A percentile compares a stretch with the other conserved stretches of the same genome.
Evolutionary conservation across 2,888 invertebrate species (phyloP).

Genomic region (Pecten maximus): DNA sequence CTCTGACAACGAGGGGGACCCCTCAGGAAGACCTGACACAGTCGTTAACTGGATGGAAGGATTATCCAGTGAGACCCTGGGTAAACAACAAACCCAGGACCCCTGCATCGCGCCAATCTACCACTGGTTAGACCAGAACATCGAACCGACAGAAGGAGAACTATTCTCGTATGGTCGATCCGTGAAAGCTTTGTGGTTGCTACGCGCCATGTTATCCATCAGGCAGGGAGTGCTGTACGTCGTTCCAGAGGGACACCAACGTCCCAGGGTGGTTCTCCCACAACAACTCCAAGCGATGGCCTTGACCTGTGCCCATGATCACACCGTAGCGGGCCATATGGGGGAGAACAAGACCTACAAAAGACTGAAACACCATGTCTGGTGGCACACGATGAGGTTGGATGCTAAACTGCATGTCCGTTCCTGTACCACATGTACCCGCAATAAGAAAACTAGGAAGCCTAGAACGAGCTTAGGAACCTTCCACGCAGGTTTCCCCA

Average conservation of each 20-base stretch:
- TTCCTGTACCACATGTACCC: conserved; percentile 42
- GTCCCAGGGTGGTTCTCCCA: no score
- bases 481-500: conserved; percentile 90
- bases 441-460: conserved; percentile 37
- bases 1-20: neutral
- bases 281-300: no score
- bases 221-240: no score
- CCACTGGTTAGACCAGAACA: no score
- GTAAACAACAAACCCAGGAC: no score
- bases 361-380: conserved; percentile 40
- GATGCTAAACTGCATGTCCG: conserved; percentile 37
- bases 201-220: no score
- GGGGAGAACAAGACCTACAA: conserved; percentile 42
- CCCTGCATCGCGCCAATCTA: no score
- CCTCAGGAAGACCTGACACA: neutral
- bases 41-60: neutral
- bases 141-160: no score
- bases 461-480: conserved; percentile 79
- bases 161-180: no score
- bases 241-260: no score
- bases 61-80: no score
- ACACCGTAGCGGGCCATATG: conserved; percentile 39
- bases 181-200: no score
- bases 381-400: conserved; percentile 43
- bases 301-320: conserved; percentile 20